Evolutionary conservation across 2,113 vertebrate genomes (phyloP), one percentile per base, ranked within the genome.

Genomic region (Prolemur simus): DNA sequence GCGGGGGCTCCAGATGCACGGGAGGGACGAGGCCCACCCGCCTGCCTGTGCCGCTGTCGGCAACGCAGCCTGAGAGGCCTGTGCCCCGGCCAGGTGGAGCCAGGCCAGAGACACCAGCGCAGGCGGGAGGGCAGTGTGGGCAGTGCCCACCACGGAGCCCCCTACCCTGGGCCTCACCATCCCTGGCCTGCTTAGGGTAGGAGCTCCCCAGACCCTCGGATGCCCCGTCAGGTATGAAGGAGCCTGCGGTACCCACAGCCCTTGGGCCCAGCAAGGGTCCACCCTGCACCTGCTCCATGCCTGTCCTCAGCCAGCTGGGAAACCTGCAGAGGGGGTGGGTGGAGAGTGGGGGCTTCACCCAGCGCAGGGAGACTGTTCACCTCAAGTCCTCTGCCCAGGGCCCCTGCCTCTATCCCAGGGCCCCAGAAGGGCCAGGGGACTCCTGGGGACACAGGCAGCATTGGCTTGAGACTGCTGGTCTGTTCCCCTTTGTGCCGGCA

Each of bases 81-180:
- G 71, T 6, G 3, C 10, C 34, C 32, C 32, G 6, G 21, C 4
- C 6, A 45, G 0, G 17, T 32, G 27, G 25, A 37, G 18, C 12
- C 18, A 20, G n/a, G 6, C 27, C 12, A 29, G 63, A 64, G 20
- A 42, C 3, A 1, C 54, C 39, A 45, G 15, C 49, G n/a, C 5
- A 47, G 29, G 37, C 2, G 1, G 34, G 4, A 5, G 3, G 1
- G 0, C 2, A 6, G 8, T 4, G 7, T 29, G 23, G 23, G 58
- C 27, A 49, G 54, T 1, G 0, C n/a, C 13, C 25, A 4, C 21
- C 87, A 25, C 14, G 5, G 32, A 34, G 14, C 63, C 29, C 2
- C 63, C 63, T 34, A 34, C 12, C 63, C 32, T 7, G 13, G 13
- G 29, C 14, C 32, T 25, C 56, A 8, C 58, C 21, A 9, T 27